phyloP scores from a whole-genome alignment of 2,113 vertebrate species.

The Enhydra lutris region DNA sequence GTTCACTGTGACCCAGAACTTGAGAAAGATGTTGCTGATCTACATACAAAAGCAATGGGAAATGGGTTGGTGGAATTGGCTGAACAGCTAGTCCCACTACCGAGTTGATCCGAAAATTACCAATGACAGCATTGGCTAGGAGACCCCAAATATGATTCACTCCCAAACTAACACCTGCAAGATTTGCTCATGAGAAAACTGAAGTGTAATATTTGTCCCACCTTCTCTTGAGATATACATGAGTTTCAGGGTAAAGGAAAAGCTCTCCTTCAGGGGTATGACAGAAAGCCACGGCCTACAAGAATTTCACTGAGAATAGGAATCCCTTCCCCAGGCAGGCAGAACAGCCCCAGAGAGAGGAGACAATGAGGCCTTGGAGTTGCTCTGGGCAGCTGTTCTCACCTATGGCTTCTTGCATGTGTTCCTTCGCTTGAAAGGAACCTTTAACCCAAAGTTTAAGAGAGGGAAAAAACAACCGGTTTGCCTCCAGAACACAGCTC shows the following conservation, averaged over 20 bases:
- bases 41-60: background rate
- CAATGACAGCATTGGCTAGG: background rate
- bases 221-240: constrained; percentile 41
- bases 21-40: background rate
- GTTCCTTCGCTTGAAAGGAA: background rate
- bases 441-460: background rate
- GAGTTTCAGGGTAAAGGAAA: constrained; percentile 49
- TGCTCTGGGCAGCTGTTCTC: background rate
- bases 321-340: background rate
- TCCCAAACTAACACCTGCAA: background rate
- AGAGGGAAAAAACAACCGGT: background rate
- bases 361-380: background rate
- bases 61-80: background rate
- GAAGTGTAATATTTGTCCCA: background rate
- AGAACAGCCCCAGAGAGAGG: background rate
- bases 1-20: background rate
- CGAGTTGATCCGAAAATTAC: background rate
- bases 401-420: background rate
- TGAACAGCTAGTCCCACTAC: background rate
- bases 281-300: background rate
- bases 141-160: background rate
- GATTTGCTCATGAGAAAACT: constrained; percentile 33
- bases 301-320: constrained; percentile 25
- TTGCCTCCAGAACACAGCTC: background rate
- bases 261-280: background rate